Percentiles rank a stretch among this genome's conserved stretches.
Evolutionary conservation across 2,797 vertebrate species (phyloP).

Genomic region (Manis pentadactyla): DNA sequence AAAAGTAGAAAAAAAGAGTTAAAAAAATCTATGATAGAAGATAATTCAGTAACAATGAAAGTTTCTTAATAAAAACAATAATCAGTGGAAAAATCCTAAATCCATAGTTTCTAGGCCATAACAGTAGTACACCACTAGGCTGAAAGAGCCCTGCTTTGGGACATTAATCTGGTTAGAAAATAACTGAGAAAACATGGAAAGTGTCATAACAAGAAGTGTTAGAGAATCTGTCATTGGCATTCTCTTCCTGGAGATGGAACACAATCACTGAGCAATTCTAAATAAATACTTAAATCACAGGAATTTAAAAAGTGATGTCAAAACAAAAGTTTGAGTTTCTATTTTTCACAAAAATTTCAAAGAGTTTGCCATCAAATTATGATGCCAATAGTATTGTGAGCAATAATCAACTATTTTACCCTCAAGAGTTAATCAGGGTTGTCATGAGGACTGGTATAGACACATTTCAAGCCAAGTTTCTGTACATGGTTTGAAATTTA

Average conservation of each 20-base stretch:
- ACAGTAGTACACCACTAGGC: slow-evolving; percentile 19
- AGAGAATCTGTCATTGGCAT: slow-evolving; percentile 82
- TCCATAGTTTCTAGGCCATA: slow-evolving; percentile 12
- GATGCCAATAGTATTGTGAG: slow-evolving; percentile 55
- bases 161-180: slow-evolving; percentile 80
- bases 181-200: slow-evolving; percentile 82
- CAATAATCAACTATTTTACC: slow-evolving; percentile 21
- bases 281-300: slow-evolving; percentile 81
- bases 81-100: not conserved
- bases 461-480: slow-evolving; percentile 52
- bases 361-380: slow-evolving; percentile 72
- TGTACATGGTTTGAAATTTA: slow-evolving; percentile 37
- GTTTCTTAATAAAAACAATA: not conserved
- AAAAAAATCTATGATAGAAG: not conserved
- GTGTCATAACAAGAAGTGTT: slow-evolving; percentile 81
- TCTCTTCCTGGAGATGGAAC: slow-evolving; percentile 78
- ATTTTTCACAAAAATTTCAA: slow-evolving; percentile 73
- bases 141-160: slow-evolving; percentile 74
- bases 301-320: slow-evolving; percentile 80
- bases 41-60: slow-evolving; percentile 29
- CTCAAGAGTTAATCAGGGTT: slow-evolving; percentile 26
- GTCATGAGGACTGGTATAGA: not conserved
- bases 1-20: not conserved
- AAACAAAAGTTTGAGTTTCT: slow-evolving; percentile 81
- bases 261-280: slow-evolving; percentile 79